Evolutionary conservation across 2,113 vertebrate genomes (phyloP).

Genomic region (Natator depressus): DNA sequence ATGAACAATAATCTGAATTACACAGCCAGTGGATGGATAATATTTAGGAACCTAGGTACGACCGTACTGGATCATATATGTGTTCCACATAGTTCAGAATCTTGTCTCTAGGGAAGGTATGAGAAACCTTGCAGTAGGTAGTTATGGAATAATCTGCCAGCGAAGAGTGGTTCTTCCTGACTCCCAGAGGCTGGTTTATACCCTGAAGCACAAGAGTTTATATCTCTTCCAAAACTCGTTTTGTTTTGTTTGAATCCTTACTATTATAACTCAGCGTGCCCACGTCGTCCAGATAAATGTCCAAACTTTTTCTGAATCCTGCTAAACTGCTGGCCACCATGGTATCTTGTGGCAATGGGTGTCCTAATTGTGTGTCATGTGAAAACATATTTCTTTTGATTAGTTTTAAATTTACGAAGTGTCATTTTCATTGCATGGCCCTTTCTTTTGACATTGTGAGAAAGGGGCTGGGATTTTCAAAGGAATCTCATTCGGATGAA

Average conservation of each 20-base stretch:
- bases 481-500: neutral
- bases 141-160: neutral
- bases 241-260: neutral
- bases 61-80: neutral
- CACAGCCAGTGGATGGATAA: neutral
- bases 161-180: neutral
- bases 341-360: neutral
- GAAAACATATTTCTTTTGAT: slow-evolving; percentile 1
- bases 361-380: neutral
- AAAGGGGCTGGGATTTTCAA: slow-evolving; percentile 1
- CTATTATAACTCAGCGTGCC: neutral
- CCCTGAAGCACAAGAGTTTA: neutral
- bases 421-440: neutral
- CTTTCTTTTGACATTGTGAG: neutral
- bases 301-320: neutral
- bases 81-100: neutral
- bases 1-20: neutral
- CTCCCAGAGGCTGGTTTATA: neutral
- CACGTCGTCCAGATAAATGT: neutral
- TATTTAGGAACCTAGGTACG: neutral
- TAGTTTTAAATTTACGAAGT: neutral
- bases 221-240: neutral
- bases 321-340: neutral
- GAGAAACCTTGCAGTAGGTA: neutral
- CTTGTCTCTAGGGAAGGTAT: neutral